Conservation (phyloP, 2,113 vertebrate genomes). For the Tragulus kanchil region DNA sequence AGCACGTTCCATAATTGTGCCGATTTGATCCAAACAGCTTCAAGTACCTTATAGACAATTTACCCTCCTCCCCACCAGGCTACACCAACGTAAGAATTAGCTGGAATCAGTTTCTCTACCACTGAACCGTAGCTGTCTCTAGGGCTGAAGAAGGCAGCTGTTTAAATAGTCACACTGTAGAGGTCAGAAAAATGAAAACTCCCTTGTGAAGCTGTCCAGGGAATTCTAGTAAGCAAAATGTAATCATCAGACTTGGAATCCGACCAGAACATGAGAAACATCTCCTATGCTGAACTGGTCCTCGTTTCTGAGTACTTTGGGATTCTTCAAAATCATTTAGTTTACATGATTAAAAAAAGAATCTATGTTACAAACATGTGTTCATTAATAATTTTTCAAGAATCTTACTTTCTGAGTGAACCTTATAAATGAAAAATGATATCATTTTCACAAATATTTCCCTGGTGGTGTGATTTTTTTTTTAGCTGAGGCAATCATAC, state of each 20-base stretch:
- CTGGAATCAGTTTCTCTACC: neutral
- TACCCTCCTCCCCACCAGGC: neutral
- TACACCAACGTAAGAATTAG: neutral
- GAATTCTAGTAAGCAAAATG: conserved; percentile 22
- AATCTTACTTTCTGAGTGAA: conserved; percentile 52
- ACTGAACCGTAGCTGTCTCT: neutral
- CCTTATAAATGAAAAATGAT: conserved; percentile 30
- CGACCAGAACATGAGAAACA: conserved; percentile 2
- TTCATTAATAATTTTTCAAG: conserved; percentile 45
- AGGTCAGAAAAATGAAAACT: conserved; percentile 54
- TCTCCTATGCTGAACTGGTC: neutral
- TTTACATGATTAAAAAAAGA: conserved; percentile 42
- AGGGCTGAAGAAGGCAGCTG: conserved; percentile 7
- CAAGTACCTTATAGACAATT: neutral
- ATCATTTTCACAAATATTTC: conserved; percentile 51
- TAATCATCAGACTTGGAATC: neutral
- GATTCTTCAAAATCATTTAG: conserved; percentile 46
- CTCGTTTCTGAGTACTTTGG: neutral
- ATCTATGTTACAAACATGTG: conserved; percentile 30
- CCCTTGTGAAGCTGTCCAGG: conserved; percentile 41
- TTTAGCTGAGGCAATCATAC: neutral
- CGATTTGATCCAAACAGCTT: neutral
- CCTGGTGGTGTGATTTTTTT: neutral
- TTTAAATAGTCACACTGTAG: neutral
- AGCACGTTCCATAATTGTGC: neutral